Evolutionary conservation across 2,113 vertebrate species (phyloP), one percentile per base, ranked within the genome.

Genomic region (Gadus chalcogrammus): DNA sequence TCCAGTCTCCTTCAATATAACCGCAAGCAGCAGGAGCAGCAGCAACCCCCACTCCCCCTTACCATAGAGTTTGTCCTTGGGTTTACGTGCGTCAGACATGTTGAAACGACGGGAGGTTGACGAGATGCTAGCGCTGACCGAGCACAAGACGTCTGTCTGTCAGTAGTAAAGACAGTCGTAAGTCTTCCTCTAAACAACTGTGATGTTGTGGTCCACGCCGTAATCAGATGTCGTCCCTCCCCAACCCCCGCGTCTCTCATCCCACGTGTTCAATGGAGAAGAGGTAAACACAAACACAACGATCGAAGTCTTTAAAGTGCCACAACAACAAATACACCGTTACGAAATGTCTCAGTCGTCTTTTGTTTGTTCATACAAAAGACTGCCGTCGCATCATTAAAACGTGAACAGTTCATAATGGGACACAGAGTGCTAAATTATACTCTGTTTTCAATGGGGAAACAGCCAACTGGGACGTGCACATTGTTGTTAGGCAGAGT

Each of bases 51-150:
- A 48, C 42, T 11, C 3, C 62, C 72, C 79, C 88, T 90, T 84
- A 92, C 91, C 91, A 64, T 88, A 84, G 69, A 90, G 84, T 42
- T 82, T 80, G 68, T 92, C 89, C 65, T 90, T 90, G 65, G 86
- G 82, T 59, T 88, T 85, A 73, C 90, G 85, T 7, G 85, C 82
- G 72, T 78, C 83, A 70, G 89, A 84, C 87, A 90, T 86, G 79
- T 31, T 73, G 65, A 22, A n/a, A 16, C 12, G 48, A 31, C 53
- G 66, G 16, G 31, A 15, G 63, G 17, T 28, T 22, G 67, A 62
- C 73, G 77, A 81, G 83, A 83, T 62, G 70, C 61, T 67, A 83
- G 75, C 69, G 59, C 78, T 67, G 85, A 71, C 48, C 68, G 58
- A 68, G 61, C 73, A 80, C 56, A 72, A 82, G 64, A 52, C 73